Evolutionary conservation across 2,797 vertebrate species (phyloP).

Genomic region (Gallinago stenura): DNA sequence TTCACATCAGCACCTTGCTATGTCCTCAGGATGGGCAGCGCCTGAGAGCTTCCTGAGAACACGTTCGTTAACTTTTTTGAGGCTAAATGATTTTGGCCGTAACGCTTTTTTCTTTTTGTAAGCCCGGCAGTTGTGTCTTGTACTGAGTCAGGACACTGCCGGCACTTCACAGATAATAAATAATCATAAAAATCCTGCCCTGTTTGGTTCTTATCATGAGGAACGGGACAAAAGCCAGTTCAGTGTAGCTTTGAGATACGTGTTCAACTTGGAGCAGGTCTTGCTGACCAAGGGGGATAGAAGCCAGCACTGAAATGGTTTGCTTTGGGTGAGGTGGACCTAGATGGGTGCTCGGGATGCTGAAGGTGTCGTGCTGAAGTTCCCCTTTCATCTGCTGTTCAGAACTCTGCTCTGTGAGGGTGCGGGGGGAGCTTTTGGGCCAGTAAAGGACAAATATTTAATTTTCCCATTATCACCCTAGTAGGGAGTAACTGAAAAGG

Average conservation of each 20-base stretch:
- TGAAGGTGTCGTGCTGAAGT: not conserved
- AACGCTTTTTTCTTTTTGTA: constrained; percentile 39
- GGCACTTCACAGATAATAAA: constrained; percentile 61
- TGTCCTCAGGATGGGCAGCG: constrained; percentile 2
- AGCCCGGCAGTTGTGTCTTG: not conserved
- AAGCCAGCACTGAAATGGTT: not conserved
- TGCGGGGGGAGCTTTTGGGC: fast-evolving
- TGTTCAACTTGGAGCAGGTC: not conserved
- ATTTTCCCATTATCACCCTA: not conserved
- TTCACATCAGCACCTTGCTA: not conserved
- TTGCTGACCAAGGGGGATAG: not conserved
- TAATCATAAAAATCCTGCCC: not conserved
- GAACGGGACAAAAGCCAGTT: not conserved
- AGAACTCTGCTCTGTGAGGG: not conserved
- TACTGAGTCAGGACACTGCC: not conserved
- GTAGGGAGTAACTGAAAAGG: not conserved
- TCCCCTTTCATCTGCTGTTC: not conserved
- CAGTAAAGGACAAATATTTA: not conserved
- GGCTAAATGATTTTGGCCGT: constrained; percentile 21
- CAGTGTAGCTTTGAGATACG: not conserved
- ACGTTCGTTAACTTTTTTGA: not conserved
- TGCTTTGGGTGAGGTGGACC: not conserved
- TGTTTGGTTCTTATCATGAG: constrained; percentile 38
- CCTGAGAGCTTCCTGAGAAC: constrained; percentile 32
- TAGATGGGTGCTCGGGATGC: not conserved